Base-by-base conservation (phyloP, 2,797 vertebrate genomes). In the Microctenopoma stevenorrisi region DNA sequence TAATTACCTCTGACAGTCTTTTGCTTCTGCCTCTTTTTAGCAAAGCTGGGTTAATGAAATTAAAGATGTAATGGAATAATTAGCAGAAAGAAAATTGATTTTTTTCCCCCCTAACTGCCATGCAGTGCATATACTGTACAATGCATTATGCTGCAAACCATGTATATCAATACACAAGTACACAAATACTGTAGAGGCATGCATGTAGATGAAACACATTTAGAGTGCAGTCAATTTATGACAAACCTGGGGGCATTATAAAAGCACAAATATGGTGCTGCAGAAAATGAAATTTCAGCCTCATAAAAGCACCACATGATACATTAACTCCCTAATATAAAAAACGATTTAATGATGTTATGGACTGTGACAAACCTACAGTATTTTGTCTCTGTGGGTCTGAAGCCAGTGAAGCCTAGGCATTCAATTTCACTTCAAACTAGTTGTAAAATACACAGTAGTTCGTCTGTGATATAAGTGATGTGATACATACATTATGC, bases 1-100 rank as follows among this genome's bases (percentile, higher is more conserved):
- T 94, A 94, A 94, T 93, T 94, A 94, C 89, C 87, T 83, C 90
- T 86, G 89, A 89, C 89, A 92, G 88, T 76, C 67, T 69, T 77
- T 51, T 75, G 64, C 70, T 59, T 68, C 49, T 69, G 48, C 43
- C 64, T 78, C 33, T 78, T 89, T 86, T 78, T 53, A 78, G 55
- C 68, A 89, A 89, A 90, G 86, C 86, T 88, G 55, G n/a, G 77
- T 89, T 93, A 92, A 94, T 93, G 86, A 91, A 92, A 93, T 94
- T 92, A 92, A 40, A 89, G 71, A 83, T 68, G 72, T 91, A 90
- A 90, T 86, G 77, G 76, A 91, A 91, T 91, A 90, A 89, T 92
- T 86, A 87, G 71, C 64, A 72, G 46, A 71, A 67, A 64, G 62
- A 85, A 86, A 86, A 86, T 68, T 26, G 63, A 60, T 76, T 74